phyloP scores from a whole-genome alignment of 2,113 vertebrate genomes.

The Melanotaenia duboulayi region DNA sequence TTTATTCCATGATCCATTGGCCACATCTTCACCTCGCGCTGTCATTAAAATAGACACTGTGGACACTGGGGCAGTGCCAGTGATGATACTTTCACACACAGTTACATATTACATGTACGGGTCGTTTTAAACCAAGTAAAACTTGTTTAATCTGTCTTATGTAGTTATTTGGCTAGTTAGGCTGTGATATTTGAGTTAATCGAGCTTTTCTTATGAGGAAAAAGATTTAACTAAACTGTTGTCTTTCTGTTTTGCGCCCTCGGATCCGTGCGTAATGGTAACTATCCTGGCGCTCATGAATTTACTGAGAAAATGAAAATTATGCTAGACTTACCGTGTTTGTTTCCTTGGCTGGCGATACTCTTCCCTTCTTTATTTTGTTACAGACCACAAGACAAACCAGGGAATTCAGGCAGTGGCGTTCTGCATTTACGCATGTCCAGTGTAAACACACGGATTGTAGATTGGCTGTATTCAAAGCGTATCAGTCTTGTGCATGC shows the following conservation, averaged over 20 bases:
- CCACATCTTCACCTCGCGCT: background rate
- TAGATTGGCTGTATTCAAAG: conserved; percentile 4
- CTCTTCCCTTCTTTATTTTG: background rate
- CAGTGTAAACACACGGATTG: conserved; percentile 1
- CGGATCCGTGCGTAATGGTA: conserved; percentile 51
- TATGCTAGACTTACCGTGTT: conserved; percentile 41
- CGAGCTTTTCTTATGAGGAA: background rate
- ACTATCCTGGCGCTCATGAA: background rate
- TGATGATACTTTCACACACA: background rate
- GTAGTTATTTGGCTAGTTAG: background rate
- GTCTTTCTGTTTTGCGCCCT: background rate
- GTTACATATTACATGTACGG: background rate
- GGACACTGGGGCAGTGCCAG: background rate
- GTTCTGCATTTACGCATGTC: conserved; percentile 54
- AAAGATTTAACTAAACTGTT: background rate
- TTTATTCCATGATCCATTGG: background rate
- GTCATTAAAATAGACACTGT: background rate
- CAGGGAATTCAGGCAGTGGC: conserved; percentile 7
- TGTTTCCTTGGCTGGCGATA: background rate
- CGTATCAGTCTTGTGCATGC: conserved; percentile 9
- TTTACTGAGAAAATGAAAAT: background rate
- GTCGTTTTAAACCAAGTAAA: background rate
- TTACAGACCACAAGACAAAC: background rate
- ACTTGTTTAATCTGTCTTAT: background rate
- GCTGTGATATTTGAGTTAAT: background rate